These are phyloP conservation scores for Stichopus horrens DNA, from an alignment of 53 echinoderm and acorn worm species.

Conservation along the genomic window DNA sequence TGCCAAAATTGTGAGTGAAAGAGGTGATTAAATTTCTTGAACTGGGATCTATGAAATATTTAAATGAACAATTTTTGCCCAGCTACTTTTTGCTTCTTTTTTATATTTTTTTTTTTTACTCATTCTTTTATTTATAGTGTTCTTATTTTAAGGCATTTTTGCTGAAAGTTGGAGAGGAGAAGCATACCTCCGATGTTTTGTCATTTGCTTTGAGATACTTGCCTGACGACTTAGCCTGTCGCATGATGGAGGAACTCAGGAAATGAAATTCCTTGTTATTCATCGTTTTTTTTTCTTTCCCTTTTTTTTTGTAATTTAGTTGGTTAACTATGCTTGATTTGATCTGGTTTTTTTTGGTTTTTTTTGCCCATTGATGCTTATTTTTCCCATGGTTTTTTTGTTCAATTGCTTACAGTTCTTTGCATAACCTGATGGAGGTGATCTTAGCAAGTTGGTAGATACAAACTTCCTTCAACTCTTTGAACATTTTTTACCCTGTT, in stretches of 20 bases:
- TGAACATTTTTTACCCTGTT: no score
- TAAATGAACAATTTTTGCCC: no score
- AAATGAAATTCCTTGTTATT: background rate
- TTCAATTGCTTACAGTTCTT: background rate
- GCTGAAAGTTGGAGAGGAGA: no score
- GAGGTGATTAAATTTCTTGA: no score
- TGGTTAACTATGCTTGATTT: background rate
- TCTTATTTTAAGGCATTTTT: no score
- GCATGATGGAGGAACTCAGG: background rate
- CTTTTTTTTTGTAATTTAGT: background rate
- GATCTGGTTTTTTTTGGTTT: background rate
- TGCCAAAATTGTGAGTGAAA: no score
- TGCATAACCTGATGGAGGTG: background rate
- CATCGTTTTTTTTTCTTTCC: background rate
- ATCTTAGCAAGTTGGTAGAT: background rate
- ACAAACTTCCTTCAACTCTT: no score
- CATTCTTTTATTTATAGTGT: no score
- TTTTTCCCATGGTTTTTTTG: background rate
- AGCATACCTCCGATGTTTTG: background rate
- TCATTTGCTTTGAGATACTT: background rate
- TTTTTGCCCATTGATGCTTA: background rate
- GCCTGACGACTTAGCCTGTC: background rate
- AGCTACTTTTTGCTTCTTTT: no score
- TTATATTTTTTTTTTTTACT: no score
- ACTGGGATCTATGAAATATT: no score